Conservation (phyloP, 2,113 vertebrate genomes). For the Castor canadensis region DNA sequence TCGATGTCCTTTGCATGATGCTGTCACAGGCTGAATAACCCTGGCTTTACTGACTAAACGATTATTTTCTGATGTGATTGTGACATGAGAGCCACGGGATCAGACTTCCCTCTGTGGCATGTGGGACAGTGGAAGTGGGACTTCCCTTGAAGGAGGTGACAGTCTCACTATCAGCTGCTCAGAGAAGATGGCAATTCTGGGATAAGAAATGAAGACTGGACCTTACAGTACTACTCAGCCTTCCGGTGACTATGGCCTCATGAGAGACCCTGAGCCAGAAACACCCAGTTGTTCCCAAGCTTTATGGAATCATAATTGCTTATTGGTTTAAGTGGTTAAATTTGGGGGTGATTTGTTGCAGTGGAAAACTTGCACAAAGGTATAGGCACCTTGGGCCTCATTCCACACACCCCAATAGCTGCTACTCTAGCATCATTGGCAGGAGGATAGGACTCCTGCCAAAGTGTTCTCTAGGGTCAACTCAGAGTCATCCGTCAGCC, state of each 20-base stretch:
- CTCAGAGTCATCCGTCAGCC: not conserved
- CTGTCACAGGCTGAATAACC: not conserved
- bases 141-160: not conserved
- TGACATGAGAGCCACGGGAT: not conserved
- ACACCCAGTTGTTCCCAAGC: not conserved
- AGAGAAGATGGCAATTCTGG: not conserved
- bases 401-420: no score
- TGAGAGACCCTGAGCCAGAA: not conserved
- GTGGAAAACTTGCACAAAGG: not conserved
- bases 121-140: not conserved
- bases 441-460: not conserved
- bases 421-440: not conserved
- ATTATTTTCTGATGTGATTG: not conserved
- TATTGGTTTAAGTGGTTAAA: not conserved
- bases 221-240: not conserved
- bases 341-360: not conserved
- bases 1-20: not conserved
- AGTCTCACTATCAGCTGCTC: not conserved
- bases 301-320: not conserved
- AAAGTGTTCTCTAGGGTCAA: not conserved
- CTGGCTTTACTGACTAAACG: not conserved
- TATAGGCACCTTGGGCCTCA: not conserved
- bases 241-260: not conserved
- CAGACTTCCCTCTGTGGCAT: not conserved
- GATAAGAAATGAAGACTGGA: not conserved